Percentiles rank a stretch among this genome's conserved stretches.
phyloP scores from a whole-genome alignment of 2,113 vertebrate species.

The Dicentrarchus labrax region DNA sequence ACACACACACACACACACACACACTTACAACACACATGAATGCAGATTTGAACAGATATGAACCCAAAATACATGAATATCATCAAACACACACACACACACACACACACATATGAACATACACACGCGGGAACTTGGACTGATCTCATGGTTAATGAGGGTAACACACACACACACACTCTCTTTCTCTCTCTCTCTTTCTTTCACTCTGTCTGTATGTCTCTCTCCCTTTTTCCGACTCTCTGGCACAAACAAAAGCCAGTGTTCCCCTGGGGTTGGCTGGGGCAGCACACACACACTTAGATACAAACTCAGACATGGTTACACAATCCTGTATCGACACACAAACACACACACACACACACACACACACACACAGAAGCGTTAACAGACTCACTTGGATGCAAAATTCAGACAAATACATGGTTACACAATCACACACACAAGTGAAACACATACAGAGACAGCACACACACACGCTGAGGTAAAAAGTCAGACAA shows the following conservation, averaged over 20 bases:
- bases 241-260: constrained; percentile 49
- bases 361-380: constrained; percentile 2
- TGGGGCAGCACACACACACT: constrained; percentile 5
- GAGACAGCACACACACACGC: not conserved
- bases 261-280: constrained; percentile 43
- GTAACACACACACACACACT: constrained; percentile 16
- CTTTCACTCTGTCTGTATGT: constrained; percentile 7
- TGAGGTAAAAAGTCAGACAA: constrained; percentile 6
- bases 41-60: constrained; percentile 31
- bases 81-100: constrained; percentile 26
- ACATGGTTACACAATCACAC: constrained; percentile 21
- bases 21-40: constrained; percentile 15
- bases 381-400: constrained; percentile 13
- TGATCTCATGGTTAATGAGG: constrained; percentile 43
- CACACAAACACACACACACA: not conserved
- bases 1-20: constrained; percentile 14
- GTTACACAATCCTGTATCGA: constrained; percentile 12
- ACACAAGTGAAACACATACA: not conserved
- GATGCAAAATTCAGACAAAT: constrained; percentile 25
- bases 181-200: not conserved
- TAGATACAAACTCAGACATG: constrained; percentile 2
- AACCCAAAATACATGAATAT: constrained; percentile 37
- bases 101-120: not conserved
- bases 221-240: constrained; percentile 10
- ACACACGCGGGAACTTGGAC: constrained; percentile 2